Evolutionary conservation across 2,113 vertebrate species (phyloP), one percentile per base, ranked within the genome.

Genomic region (Nothobranchius furzeri): DNA sequence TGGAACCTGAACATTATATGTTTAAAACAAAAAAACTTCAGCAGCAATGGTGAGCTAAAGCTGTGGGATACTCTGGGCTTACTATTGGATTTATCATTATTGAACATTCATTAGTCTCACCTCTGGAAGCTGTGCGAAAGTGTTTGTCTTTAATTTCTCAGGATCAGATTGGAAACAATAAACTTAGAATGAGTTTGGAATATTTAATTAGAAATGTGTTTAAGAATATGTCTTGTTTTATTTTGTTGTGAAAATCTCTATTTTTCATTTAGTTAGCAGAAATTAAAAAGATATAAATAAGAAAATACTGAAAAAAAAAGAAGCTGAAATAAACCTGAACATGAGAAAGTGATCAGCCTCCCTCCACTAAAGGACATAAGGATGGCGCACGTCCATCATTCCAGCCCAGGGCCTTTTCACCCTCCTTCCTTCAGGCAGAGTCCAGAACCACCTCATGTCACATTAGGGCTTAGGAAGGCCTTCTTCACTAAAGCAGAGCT

Each of bases 111-210:
- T 83, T 63, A 76, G 13, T 64, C 14, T 24, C 46, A 40, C 52
- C 54, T 66, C 36, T 36, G 14, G 40, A 52, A 48, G 17, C 20
- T 20, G 20, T 20, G 20, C 20, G 20, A 20, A 20, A 20, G 20
- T 20, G 20, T 20, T 20, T 77, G n/a, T 59, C 50, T 75, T 81
- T 79, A 50, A 83, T 77, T 64, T 78, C 69, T 35, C 62, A 64
- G 55, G 52, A 80, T 75, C 66, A 60, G 30, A 30, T 30, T 30
- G 30, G 30, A 30, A 30, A 20, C 20, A 20, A 20, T 20, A 20
- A 43, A 35, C 1, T 59, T 17, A 35, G 30, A 43, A 13, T 13
- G 13, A 36, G 13, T 12, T 25, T 4, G 11, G 5, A 24, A 49
- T n/a, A 49, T 10, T 49, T 6, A 2, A 7, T 49, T 49, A n/a